These are phyloP conservation scores for Rhea americana DNA, from an alignment of 2,113 vertebrate genomes.

Conservation along the genomic window DNA sequence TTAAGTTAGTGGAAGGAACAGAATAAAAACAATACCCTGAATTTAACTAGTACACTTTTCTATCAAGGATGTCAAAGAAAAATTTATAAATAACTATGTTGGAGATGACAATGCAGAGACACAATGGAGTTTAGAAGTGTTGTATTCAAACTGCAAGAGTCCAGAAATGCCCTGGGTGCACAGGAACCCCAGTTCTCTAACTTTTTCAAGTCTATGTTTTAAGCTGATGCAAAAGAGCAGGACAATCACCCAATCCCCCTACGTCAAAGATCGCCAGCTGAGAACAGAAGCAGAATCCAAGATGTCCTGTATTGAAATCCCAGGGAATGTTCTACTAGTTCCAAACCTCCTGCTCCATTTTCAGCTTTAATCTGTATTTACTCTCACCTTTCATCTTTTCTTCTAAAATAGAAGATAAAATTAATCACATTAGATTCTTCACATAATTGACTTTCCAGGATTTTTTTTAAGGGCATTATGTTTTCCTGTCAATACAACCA, in stretches of 20 bases:
- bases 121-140: neutral
- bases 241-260: neutral
- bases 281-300: neutral
- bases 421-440: neutral
- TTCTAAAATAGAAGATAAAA: neutral
- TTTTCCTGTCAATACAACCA: neutral
- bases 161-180: neutral
- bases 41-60: neutral
- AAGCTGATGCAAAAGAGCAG: neutral
- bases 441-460: neutral
- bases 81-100: neutral
- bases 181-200: neutral
- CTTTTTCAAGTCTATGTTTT: neutral
- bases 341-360: neutral
- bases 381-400: neutral
- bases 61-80: neutral
- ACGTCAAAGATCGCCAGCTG: neutral
- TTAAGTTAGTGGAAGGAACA: neutral
- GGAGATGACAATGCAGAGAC: neutral
- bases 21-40: neutral
- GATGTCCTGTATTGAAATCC: neutral
- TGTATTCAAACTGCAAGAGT: neutral
- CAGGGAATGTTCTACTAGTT: neutral
- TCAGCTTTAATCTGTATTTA: neutral
- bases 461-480: neutral